phyloP scores from a whole-genome alignment of 1,140 invertebrate genomes.

The Panagrolaimus sp. region DNA sequence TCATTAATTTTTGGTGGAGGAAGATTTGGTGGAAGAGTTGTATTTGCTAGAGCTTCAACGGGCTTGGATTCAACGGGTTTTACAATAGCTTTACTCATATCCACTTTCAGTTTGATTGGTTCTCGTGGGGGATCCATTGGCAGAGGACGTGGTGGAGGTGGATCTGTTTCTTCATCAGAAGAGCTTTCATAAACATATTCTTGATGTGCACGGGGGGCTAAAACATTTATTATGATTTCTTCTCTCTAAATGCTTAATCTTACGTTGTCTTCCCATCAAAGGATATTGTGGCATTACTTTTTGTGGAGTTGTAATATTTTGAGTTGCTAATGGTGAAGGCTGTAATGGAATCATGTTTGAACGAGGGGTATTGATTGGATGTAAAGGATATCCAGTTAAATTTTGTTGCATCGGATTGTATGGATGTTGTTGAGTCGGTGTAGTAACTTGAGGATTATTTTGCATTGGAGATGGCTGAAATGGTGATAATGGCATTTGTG shows the following conservation, averaged over 20 bases:
- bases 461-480: not conserved
- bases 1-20: not conserved
- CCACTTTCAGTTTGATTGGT: not conserved
- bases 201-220: too few species aligned
- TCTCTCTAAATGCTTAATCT: too few species aligned
- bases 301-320: too few species aligned
- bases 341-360: not conserved
- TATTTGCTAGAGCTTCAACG: not conserved
- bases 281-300: too few species aligned
- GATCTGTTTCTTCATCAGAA: constrained; percentile 11
- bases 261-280: too few species aligned
- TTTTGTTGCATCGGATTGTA: too few species aligned
- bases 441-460: not conserved
- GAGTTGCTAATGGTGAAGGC: not conserved
- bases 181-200: not conserved
- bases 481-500: not conserved
- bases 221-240: too few species aligned
- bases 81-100: not conserved
- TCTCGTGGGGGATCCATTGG: not conserved
- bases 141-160: not conserved
- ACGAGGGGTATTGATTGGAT: not conserved
- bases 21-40: not conserved
- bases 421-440: not conserved
- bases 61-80: not conserved
- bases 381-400: too few species aligned